phyloP scores from a whole-genome alignment of 2,888 invertebrate species.

The Theretra japonica region DNA sequence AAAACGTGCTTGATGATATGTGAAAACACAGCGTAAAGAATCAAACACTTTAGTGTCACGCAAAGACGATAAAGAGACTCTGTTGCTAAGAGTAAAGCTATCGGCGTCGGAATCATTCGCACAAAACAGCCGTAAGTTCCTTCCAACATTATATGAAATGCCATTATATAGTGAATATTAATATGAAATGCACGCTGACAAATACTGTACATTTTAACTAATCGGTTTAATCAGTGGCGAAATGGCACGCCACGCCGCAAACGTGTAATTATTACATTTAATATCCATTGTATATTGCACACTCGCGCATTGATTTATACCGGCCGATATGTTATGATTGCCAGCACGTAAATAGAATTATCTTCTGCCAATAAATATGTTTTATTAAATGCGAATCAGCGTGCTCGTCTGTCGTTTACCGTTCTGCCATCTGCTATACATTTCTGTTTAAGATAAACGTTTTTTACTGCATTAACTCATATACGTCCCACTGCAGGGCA shows the following conservation, averaged over 20 bases:
- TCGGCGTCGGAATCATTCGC: background rate
- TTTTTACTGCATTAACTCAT: too few species aligned
- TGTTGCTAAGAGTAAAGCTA: background rate
- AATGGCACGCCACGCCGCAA: background rate
- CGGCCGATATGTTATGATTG: background rate
- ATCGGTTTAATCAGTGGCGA: background rate
- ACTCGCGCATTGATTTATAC: background rate
- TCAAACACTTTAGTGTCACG: background rate
- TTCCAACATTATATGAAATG: too few species aligned
- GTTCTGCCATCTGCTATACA: background rate
- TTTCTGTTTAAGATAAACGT: too few species aligned
- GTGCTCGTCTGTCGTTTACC: background rate
- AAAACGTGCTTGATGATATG: too few species aligned
- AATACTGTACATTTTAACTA: background rate
- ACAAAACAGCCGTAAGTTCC: background rate
- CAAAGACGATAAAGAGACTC: background rate
- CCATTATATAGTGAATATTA: too few species aligned
- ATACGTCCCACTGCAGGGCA: too few species aligned
- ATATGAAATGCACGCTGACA: background rate
- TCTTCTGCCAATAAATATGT: constrained; percentile 17
- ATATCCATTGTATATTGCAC: background rate
- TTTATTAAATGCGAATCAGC: background rate
- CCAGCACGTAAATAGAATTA: constrained; percentile 20
- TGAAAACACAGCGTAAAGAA: background rate
- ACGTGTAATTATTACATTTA: background rate